Evolutionary conservation across 2,797 vertebrate genomes (phyloP), one percentile per base, ranked within the genome.

Genomic region (Acanthurus tractus): DNA sequence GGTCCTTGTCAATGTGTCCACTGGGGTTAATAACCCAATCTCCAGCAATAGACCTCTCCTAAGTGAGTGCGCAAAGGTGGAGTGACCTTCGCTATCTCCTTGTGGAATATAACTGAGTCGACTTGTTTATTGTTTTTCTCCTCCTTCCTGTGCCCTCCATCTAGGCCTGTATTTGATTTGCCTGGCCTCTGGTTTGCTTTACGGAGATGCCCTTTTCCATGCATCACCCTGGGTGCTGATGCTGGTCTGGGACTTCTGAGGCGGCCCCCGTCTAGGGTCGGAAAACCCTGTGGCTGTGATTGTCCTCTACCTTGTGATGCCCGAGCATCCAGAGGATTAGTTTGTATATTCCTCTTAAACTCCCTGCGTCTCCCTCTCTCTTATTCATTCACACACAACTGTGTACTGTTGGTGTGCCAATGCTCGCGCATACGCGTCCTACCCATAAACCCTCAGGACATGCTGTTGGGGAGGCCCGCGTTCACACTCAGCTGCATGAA

Each of bases 61-160:
- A 82, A 87, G 83, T 87, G 88, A 89, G 76, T 88, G 89, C 74
- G 82, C 70, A 64, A 81, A 89, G 85, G 86, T 88, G 87, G 14
- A 45, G 69, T 81, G 91, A 94, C 91, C 92, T 91, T 72, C 52
- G 69, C 67, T 29, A 81, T 88, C 89, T 86, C 89, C 86, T 87
- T 38, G 65, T 80, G 86, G 85, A 87, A 74, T 74, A 79, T 61
- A 85, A 84, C 76, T n/a, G 62, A 83, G 85, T 80, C 79, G 73
- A 79, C 73, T 88, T 93, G 83, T 90, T 92, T 86, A 88, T 90
- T 90, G 88, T 92, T 88, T 86, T 82, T 56, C 74, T 74, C 61
- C 78, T 65, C n/a, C 76, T 64, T 81, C 48, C 22, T 72, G 14
- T 84, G 79, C 84, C 83, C 77, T 76, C 79, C 42, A 36, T 79